These are phyloP conservation scores for Oopsacas minuta DNA, from an alignment of 37 sponge, comb jelly and placozoan genomes.

Conservation along the genomic window DNA sequence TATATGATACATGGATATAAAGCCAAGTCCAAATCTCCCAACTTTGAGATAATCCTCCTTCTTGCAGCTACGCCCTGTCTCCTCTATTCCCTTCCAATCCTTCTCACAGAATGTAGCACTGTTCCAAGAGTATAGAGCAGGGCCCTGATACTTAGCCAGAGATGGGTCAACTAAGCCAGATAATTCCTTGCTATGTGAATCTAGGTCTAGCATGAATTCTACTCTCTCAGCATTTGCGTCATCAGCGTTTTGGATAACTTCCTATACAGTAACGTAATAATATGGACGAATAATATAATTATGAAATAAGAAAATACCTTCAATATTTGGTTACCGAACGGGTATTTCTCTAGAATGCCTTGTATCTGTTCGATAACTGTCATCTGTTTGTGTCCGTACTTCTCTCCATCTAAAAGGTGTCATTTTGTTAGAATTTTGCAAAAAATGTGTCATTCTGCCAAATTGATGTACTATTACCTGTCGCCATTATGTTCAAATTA, in stretches of 20 bases:
- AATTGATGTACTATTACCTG: neutral
- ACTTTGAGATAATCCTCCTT: slow-evolving; percentile 50
- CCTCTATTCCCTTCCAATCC: slow-evolving; percentile 56
- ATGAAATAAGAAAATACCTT: neutral
- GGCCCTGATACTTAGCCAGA: slow-evolving; percentile 47
- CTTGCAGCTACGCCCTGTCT: slow-evolving; percentile 45
- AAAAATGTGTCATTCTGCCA: neutral
- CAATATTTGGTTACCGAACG: neutral
- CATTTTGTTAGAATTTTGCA: neutral
- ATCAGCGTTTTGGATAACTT: slow-evolving; percentile 71
- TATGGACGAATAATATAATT: neutral
- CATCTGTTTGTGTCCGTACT: slow-evolving; percentile 3
- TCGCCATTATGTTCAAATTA: neutral
- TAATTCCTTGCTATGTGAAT: slow-evolving; percentile 27
- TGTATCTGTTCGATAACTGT: neutral
- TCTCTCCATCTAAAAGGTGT: neutral
- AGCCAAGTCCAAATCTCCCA: slow-evolving; percentile 70
- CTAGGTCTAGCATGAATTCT: slow-evolving; percentile 40
- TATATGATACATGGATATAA: slow-evolving; percentile 64
- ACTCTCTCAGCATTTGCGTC: slow-evolving; percentile 58
- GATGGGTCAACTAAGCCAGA: slow-evolving; percentile 23
- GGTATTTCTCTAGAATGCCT: slow-evolving; percentile 3
- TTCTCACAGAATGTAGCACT: slow-evolving; percentile 45
- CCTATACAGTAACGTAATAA: slow-evolving; percentile 18
- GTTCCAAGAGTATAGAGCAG: slow-evolving; percentile 52